Evolutionary conservation across 1,140 invertebrate species (phyloP), one percentile per base, ranked within the genome.

Genomic region (Cotesia glomerata): DNA sequence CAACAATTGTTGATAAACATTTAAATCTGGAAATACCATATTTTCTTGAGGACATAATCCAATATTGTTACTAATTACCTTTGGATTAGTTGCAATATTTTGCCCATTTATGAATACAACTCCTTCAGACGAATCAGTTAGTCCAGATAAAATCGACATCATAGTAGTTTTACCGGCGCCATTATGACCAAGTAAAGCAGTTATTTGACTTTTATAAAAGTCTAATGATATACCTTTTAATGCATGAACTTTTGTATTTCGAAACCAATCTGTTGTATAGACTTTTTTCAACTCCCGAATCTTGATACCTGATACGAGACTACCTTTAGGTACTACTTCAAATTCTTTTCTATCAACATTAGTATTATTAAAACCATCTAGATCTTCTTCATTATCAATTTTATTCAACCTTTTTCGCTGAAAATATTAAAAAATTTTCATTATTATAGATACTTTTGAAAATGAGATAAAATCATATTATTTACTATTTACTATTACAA

Each of bases 21-120:
- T 98, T 58, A 98, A 88, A 77, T 95, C 93, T 68, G 95, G 92
- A 83, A 98, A 98, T 0, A 99, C 89, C 72, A 98, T 93, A 85
- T 99, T 96, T 82, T 98, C 95, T 84, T 99, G 98, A 8, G 97
- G 97, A 86, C 97, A 99, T 35, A 94, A 83, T 5, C 94, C 94
- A 3, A 95, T 84, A 80, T 90, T 89, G 9, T 85, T 84, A 71
- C 91, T 86, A 73, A 89, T 84, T 26, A 39, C 75, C 5, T 84
- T 77, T 51, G 89, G 87, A 67, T 90, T 82, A 49, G 81, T 88
- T 49, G 83, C 78, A 51, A 93, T 89, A 79, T 93, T 90, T 84
- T 88, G 89, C n/a, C 90, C 91, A 78, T 92, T 90, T 49, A 93
- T 87, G 14, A 87, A 63, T 16, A 92, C 91, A 69, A 88, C 89